Evolutionary conservation across 2,888 invertebrate species (phyloP), one percentile per base, ranked within the genome.

Genomic region (Metellina segmentata): DNA sequence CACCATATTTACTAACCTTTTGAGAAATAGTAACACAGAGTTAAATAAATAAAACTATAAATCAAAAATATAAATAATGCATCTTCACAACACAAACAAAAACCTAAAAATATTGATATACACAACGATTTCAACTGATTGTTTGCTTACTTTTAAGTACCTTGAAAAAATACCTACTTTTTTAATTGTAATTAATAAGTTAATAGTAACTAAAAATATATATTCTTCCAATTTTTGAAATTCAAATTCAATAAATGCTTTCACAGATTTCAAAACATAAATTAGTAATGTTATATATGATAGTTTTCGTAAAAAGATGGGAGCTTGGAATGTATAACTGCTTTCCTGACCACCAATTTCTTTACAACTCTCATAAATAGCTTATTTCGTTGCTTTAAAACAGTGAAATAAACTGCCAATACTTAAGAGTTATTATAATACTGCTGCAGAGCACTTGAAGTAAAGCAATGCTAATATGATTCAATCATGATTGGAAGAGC

Each of bases 61-160:
- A 16, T 85, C 72, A 85, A 85, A 85, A 11, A 51, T 74, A 52
- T 75, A 82, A 82, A 85, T 75, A 85, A 74, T 53, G n/a, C 52
- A 75, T 61, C 61, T 85, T 74, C 85, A 85, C 85, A 72, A 85
- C 74, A 85, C 74, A 85, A 85, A 85, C 85, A 85, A 83, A 72
- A 81, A 20, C 52, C 19, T 83, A 52, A 83, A 82, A 85, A 82
- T 20, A 85, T 85, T 75, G 19, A 34, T 61, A 34, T 34, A 34
- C 71, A 34, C 71, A 52, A 53, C 13, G 74, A 61, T 53, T 85
- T 85, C 6, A 19, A n/a, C 13, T 71, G 72, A 49, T 48, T 69
- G 61, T 20, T 83, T 74, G 74, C 53, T 72, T 74, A 74, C 85
- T 53, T 53, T 51, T 85, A 85, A 85, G 85, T 74, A 85, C 85